These are phyloP conservation scores for Melanotaenia nigrans DNA, from an alignment of 2,797 vertebrate genomes.

Conservation along the genomic window DNA sequence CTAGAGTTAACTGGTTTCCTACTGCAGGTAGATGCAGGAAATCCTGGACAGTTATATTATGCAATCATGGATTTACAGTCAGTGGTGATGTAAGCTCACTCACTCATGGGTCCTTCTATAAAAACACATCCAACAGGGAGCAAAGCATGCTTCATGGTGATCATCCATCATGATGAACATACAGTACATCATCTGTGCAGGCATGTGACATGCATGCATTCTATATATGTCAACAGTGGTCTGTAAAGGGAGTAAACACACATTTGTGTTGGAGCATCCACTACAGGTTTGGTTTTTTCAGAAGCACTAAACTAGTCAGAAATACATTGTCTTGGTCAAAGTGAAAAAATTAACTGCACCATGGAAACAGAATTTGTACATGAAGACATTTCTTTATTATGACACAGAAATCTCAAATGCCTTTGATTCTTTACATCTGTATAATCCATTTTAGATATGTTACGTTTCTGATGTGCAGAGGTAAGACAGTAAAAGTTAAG, in stretches of 20 bases:
- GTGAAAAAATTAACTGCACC: not conserved
- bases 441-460: slow-evolving; percentile 89
- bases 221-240: not conserved
- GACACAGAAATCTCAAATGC: slow-evolving; percentile 84
- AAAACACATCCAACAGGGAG: slow-evolving; percentile 34
- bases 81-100: slow-evolving; percentile 49
- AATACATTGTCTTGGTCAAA: not conserved
- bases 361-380: slow-evolving; percentile 66
- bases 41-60: no score
- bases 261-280: not conserved
- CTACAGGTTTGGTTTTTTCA: slow-evolving; percentile 11
- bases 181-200: not conserved
- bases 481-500: slow-evolving; percentile 89
- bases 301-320: not conserved
- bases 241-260: not conserved
- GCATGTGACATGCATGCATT: slow-evolving; percentile 6
- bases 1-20: no score
- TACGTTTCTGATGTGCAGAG: slow-evolving; percentile 86
- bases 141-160: slow-evolving; percentile 22
- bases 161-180: slow-evolving; percentile 7
- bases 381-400: slow-evolving; percentile 87
- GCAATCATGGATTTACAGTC: slow-evolving; percentile 39
- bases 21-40: no score
- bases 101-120: slow-evolving; percentile 20
- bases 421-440: slow-evolving; percentile 84